Percentiles rank a stretch among this genome's conserved stretches.
phyloP scores from a whole-genome alignment of 2,113 vertebrate species.

The Zeus faber region DNA sequence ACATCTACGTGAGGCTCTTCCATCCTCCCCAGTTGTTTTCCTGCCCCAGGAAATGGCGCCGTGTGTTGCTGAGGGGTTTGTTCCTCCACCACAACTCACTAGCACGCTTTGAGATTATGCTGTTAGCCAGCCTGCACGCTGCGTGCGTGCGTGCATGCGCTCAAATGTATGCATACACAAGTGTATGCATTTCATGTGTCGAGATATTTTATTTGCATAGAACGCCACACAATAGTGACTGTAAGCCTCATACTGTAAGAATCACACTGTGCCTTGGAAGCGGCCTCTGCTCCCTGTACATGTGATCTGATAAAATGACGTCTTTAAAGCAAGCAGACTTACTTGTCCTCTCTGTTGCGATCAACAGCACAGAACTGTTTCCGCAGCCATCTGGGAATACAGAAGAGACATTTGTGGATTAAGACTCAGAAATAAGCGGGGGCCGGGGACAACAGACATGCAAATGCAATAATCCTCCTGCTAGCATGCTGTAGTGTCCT shows the following conservation, averaged over 20 bases:
- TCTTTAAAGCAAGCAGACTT: slow-evolving; percentile 36
- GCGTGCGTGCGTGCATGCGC: neutral
- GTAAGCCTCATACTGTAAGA: no score
- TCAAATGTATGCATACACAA: no score
- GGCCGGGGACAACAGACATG: no score
- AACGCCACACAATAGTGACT: neutral
- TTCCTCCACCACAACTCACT: slow-evolving; percentile 50
- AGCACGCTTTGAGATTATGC: slow-evolving; percentile 8
- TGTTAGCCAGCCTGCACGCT: neutral
- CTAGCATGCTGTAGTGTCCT: no score
- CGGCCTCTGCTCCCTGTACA: no score
- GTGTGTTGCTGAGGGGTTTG: slow-evolving; percentile 48
- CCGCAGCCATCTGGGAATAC: slow-evolving; percentile 85
- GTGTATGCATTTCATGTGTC: no score
- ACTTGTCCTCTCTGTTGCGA: slow-evolving; percentile 94
- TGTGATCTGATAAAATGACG: neutral
- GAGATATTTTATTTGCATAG: no score
- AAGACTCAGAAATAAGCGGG: neutral
- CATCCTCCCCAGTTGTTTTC: slow-evolving; percentile 64
- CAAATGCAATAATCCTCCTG: no score
- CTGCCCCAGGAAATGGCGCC: slow-evolving; percentile 66
- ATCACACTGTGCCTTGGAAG: no score
- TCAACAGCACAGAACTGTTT: slow-evolving; percentile 96
- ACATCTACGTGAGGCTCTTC: slow-evolving; percentile 55
- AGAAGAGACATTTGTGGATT: neutral